phyloP scores from a whole-genome alignment of 2,797 vertebrate species.

The Geotria australis region DNA sequence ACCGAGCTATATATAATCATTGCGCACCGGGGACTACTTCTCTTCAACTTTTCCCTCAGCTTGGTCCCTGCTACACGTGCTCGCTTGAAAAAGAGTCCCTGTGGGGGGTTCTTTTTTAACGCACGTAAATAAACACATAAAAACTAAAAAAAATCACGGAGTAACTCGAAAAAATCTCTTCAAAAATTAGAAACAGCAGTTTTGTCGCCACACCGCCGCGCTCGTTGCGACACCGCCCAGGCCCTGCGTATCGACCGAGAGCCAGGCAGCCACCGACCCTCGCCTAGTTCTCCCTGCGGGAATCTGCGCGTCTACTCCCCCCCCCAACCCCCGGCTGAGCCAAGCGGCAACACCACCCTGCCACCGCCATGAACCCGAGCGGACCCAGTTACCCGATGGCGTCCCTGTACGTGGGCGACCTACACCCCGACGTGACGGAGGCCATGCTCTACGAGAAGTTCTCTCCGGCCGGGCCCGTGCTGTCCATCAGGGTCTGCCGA shows the following conservation, averaged over 20 bases:
- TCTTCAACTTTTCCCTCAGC: not conserved
- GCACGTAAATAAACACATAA: not conserved
- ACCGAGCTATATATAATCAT: not conserved
- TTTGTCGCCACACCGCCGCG: too few relatives aligned
- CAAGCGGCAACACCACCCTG: not conserved
- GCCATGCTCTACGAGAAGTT: conserved; percentile 98
- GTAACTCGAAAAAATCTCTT: not conserved
- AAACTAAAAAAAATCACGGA: not conserved
- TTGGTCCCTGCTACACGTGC: not conserved
- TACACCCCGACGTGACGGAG: conserved; percentile 91
- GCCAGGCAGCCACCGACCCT: not conserved
- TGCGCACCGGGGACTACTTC: not conserved
- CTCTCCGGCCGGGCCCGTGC: conserved; percentile 76
- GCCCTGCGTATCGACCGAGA: not conserved
- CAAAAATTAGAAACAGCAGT: not conserved
- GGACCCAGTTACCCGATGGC: conserved; percentile 89
- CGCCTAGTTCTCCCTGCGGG: not conserved
- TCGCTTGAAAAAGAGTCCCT: not conserved
- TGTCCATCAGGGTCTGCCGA: conserved; percentile 80
- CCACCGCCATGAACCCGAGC: conserved; percentile 33
- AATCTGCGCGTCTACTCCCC: too few relatives aligned
- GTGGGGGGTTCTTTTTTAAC: not conserved
- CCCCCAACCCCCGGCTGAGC: too few relatives aligned
- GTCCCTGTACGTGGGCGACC: conserved; percentile 78
- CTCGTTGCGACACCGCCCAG: too few relatives aligned